phyloP scores from a whole-genome alignment of 2,113 vertebrate genomes.

The Gracilinanus agilis region DNA sequence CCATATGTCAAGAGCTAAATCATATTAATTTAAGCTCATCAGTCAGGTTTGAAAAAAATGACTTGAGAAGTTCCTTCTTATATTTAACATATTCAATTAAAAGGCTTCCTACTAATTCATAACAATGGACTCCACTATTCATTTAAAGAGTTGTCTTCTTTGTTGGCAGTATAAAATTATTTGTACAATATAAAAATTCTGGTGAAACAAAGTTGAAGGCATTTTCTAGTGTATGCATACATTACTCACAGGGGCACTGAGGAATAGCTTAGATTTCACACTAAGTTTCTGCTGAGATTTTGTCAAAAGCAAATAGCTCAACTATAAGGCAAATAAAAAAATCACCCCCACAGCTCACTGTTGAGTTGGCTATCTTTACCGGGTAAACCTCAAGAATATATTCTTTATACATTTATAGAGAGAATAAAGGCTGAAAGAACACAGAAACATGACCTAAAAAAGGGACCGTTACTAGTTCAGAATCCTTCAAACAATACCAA shows the following conservation, averaged over 20 bases:
- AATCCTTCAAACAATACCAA: slow-evolving; percentile 76
- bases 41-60: slow-evolving; percentile 59
- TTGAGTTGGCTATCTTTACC: slow-evolving; percentile 55
- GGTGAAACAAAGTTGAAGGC: slow-evolving; percentile 81
- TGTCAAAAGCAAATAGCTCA: slow-evolving; percentile 78
- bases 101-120: slow-evolving; percentile 56
- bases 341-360: slow-evolving; percentile 58
- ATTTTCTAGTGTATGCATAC: slow-evolving; percentile 78
- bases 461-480: slow-evolving; percentile 75
- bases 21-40: slow-evolving; percentile 69
- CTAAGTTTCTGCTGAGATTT: slow-evolving; percentile 78
- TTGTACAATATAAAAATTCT: slow-evolving; percentile 81
- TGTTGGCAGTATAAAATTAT: slow-evolving; percentile 79
- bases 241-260: slow-evolving; percentile 74
- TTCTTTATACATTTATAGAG: slow-evolving; percentile 50
- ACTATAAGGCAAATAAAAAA: slow-evolving; percentile 82
- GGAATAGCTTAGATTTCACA: slow-evolving; percentile 80
- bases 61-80: slow-evolving; percentile 56
- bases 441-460: slow-evolving; percentile 79
- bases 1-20: slow-evolving; percentile 70
- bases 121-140: slow-evolving; percentile 22
- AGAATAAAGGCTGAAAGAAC: slow-evolving; percentile 72
- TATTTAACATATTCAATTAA: slow-evolving; percentile 66
- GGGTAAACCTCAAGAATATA: slow-evolving; percentile 68
- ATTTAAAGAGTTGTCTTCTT: slow-evolving; percentile 67